Base-by-base conservation (phyloP, 2,888 invertebrate species). In the Cephus pygmeus region DNA sequence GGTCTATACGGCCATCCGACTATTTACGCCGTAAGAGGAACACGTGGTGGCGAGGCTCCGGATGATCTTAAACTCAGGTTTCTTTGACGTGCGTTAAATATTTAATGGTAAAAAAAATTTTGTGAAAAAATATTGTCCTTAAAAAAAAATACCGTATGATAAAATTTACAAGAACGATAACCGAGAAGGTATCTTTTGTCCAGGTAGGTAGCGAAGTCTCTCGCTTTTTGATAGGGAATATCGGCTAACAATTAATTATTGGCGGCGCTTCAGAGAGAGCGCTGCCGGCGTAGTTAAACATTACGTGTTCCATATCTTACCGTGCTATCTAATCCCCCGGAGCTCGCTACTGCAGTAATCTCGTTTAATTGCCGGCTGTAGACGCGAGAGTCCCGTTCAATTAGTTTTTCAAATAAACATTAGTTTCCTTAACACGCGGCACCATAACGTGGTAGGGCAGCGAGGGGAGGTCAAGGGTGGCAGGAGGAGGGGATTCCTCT, bases 221-320 rank as follows among this genome's bases (percentile, higher is more conserved):
- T 76, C 73, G 69, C 69, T 75, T 79, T 76, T 74, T 68, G 75
- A 76, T 69, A 69, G 76, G 68, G 76, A 75, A 79, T 86, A 88
- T 85, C 85, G 86, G 85, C 85, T 89, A 89, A 89, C 90, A 90
- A 91, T 90, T 90, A 91, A 91, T 90, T 90, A 91, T 91, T 88
- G 89, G 87, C 87, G 87, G 86, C 87, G 88, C 85, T 88, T 88
- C 87, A 86, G 71, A 33, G 71, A 71, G 71, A 71, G 71, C 33
- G 71, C 81, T 79, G 79, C 82, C 85, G 79, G 83, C 87, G 88
- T 90, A 91, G 91, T 91, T 91, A 89, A 91, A 90, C 90, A 91
- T 91, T 90, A 91, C 90, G 90, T 87, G 88, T 88, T 88, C 88
- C 90, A 90, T 91, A 91, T 91, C 91, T 91, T 90, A 91, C 90